Conservation (phyloP, 2,888 invertebrate genomes). For the Drosophila mercatorum region DNA sequence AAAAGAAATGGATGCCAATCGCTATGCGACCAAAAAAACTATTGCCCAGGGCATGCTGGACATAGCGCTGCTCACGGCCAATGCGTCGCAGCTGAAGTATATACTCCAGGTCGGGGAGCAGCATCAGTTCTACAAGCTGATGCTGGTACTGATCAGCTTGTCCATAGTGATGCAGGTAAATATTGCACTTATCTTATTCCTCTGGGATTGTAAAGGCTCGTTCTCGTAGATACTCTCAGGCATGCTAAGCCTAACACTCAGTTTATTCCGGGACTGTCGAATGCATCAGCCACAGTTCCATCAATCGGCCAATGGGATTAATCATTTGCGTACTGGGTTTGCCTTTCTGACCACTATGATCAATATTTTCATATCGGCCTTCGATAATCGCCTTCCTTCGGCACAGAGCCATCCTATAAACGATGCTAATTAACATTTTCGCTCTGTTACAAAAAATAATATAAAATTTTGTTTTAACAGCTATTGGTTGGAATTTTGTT, state of each 20-base stretch:
- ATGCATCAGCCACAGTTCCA: conserved; percentile 90
- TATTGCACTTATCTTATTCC: background rate
- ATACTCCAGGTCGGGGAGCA: conserved; percentile 93
- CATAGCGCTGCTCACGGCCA: conserved; percentile 93
- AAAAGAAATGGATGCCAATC: conserved; percentile 92
- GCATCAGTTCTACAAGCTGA: conserved; percentile 93
- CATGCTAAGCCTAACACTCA: conserved; percentile 89
- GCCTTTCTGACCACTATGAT: conserved; percentile 90
- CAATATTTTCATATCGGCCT: conserved; percentile 91
- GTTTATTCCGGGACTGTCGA: conserved; percentile 91
- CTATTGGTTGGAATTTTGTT: conserved; percentile 92
- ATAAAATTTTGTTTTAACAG: conserved; percentile 86
- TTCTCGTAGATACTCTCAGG: conserved; percentile 89
- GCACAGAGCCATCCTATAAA: conserved; percentile 72
- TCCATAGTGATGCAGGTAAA: conserved; percentile 94
- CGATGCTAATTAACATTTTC: conserved; percentile 50
- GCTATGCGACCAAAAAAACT: conserved; percentile 96
- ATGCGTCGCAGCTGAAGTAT: conserved; percentile 94
- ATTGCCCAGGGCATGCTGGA: conserved; percentile 96
- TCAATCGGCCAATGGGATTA: conserved; percentile 89
- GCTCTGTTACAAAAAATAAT: conserved; percentile 19
- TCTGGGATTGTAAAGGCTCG: conserved; percentile 44
- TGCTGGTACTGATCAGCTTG: conserved; percentile 91
- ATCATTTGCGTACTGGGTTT: conserved; percentile 89
- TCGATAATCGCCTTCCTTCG: conserved; percentile 87